Evolutionary conservation across 1,140 invertebrate genomes (phyloP).

Genomic region (Apis dorsata): DNA sequence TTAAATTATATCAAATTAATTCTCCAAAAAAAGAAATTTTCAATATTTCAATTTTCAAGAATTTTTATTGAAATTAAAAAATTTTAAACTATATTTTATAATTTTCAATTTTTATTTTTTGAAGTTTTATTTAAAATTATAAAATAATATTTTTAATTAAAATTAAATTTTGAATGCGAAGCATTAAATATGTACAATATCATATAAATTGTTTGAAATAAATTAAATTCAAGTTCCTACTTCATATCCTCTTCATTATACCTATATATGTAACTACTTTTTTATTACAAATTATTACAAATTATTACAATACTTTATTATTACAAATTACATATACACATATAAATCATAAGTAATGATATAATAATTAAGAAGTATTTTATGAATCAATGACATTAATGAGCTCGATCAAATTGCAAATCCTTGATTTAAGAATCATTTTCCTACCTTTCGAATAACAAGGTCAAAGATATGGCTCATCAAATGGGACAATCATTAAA

Average conservation of each 20-base stretch:
- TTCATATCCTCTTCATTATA: not conserved
- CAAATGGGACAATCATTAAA: conserved; percentile 11
- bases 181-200: not conserved
- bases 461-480: conserved; percentile 9
- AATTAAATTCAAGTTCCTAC: not conserved
- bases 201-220: not conserved
- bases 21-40: no score
- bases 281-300: no score
- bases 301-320: no score
- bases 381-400: not conserved
- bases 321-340: no score
- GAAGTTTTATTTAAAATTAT: no score
- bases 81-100: no score
- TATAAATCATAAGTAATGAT: not conserved
- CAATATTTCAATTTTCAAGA: no score
- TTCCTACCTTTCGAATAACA: not conserved
- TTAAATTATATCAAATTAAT: no score
- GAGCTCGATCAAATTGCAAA: not conserved
- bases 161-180: not conserved
- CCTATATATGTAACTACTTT: no score
- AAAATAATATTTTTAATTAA: not conserved
- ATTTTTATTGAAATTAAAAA: no score
- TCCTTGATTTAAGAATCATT: not conserved
- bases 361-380: not conserved
- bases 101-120: no score